phyloP scores from a whole-genome alignment of 92 coral and sea anemone species.

The Umimayanthus kanabou region DNA sequence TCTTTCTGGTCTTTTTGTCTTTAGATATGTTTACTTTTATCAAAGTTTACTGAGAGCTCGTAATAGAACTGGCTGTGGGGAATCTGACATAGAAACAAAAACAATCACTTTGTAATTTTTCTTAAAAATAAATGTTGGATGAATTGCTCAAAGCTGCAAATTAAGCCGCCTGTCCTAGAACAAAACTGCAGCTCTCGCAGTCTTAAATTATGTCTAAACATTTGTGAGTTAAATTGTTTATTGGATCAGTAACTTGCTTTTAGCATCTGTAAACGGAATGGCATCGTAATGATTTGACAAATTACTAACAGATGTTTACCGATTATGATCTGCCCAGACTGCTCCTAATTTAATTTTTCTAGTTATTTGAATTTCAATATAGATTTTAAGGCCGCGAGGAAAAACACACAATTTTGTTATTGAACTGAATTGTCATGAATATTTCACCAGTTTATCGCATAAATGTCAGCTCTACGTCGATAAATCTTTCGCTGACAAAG shows the following conservation, averaged over 20 bases:
- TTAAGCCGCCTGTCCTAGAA: neutral
- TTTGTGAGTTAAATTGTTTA: neutral
- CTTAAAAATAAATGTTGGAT: neutral
- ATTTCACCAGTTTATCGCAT: neutral
- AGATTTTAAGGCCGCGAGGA: neutral
- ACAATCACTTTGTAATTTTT: neutral
- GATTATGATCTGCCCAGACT: constrained; percentile 26
- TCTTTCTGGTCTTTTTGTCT: neutral
- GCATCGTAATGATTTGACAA: constrained; percentile 2
- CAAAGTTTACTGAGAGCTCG: neutral
- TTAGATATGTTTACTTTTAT: neutral
- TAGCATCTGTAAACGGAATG: neutral
- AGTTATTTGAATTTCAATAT: constrained; percentile 9
- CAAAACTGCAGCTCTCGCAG: neutral
- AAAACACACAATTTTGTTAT: neutral
- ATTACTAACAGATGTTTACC: neutral
- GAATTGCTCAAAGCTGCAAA: neutral
- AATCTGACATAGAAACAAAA: neutral
- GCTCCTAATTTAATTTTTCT: constrained; percentile 23
- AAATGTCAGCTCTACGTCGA: neutral
- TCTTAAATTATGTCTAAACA: neutral
- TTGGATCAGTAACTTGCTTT: neutral
- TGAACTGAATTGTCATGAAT: neutral
- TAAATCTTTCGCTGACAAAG: neutral
- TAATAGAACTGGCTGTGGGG: neutral